A percentile compares a stretch with the other conserved stretches of the same genome.
These are phyloP conservation scores for Physeter macrocephalus DNA, from an alignment of 2,113 vertebrate genomes.

Conservation along the genomic window DNA sequence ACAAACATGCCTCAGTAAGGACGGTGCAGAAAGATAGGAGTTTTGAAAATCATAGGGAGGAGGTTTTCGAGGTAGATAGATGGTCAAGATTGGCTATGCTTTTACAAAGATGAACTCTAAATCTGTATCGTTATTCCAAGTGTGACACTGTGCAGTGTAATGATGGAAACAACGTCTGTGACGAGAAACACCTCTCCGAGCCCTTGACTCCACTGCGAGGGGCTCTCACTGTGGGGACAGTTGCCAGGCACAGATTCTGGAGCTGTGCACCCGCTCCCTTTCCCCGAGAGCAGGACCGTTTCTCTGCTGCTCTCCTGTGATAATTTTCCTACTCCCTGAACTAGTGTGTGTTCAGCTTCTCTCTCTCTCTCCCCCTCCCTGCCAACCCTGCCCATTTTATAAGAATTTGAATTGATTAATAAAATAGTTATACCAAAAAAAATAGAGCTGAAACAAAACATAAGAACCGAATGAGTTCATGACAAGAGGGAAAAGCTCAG, in stretches of 20 bases:
- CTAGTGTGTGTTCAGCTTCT: background rate
- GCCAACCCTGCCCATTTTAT: background rate
- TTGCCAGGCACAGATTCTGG: background rate
- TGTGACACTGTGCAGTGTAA: background rate
- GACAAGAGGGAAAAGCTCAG: background rate
- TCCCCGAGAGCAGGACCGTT: too few relatives aligned
- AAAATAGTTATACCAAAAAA: background rate
- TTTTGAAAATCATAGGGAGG: background rate
- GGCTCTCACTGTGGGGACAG: background rate
- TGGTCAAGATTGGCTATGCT: too few relatives aligned
- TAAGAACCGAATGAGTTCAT: background rate
- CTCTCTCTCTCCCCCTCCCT: background rate
- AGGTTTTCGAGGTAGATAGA: background rate
- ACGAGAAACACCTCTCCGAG: rapidly evolving
- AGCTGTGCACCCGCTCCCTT: background rate
- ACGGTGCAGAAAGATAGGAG: background rate
- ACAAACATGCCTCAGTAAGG: rapidly evolving
- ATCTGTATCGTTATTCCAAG: background rate
- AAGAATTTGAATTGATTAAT: background rate
- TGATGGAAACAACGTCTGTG: background rate
- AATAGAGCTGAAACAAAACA: background rate
- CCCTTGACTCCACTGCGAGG: rapidly evolving
- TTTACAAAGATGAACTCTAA: too few relatives aligned
- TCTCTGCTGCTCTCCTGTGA: rapidly evolving
- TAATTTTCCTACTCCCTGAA: background rate